These are phyloP conservation scores for Dasysyrphus tricinctus DNA, from an alignment of 2,888 invertebrate genomes.

Conservation along the genomic window DNA sequence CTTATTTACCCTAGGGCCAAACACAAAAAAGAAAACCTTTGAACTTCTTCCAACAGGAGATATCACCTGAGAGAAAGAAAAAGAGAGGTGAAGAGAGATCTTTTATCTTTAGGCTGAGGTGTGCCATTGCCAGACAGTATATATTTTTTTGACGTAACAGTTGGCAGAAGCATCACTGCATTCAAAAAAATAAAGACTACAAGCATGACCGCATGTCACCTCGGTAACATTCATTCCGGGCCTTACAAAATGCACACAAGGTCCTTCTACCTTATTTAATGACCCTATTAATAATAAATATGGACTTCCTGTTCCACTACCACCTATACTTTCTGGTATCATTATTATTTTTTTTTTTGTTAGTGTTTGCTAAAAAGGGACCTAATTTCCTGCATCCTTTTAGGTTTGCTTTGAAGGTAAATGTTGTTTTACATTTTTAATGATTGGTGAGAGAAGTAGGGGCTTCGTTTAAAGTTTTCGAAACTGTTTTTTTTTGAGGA, in stretches of 20 bases:
- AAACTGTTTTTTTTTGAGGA: too few species aligned
- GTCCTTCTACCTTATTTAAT: constrained; percentile 68
- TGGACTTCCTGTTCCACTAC: constrained; percentile 48
- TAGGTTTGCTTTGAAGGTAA: neutral
- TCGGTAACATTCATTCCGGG: constrained; percentile 22
- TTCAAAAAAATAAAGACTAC: constrained; percentile 8
- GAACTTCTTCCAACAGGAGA: constrained; percentile 53
- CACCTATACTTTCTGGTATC: constrained; percentile 21
- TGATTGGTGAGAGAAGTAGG: neutral
- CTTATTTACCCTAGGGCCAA: constrained; percentile 58
- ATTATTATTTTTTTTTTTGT: constrained; percentile 7
- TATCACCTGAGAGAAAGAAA: constrained; percentile 34
- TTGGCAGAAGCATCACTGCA: constrained; percentile 26
- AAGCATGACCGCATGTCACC: constrained; percentile 65
- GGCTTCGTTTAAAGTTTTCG: constrained; percentile 7
- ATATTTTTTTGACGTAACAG: constrained; percentile 53
- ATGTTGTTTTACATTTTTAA: constrained; percentile 7
- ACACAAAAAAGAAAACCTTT: constrained; percentile 40
- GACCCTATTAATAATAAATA: constrained; percentile 70
- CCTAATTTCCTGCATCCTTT: constrained; percentile 35
- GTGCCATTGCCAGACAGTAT: constrained; percentile 60
- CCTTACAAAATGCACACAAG: constrained; percentile 46
- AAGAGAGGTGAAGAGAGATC: constrained; percentile 17
- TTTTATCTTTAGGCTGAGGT: constrained; percentile 40
- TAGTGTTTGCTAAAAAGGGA: constrained; percentile 15